Percentiles rank a stretch among this genome's conserved stretches.
Evolutionary conservation across 2,888 invertebrate species (phyloP).

Genomic region (Eupsilia transversa): DNA sequence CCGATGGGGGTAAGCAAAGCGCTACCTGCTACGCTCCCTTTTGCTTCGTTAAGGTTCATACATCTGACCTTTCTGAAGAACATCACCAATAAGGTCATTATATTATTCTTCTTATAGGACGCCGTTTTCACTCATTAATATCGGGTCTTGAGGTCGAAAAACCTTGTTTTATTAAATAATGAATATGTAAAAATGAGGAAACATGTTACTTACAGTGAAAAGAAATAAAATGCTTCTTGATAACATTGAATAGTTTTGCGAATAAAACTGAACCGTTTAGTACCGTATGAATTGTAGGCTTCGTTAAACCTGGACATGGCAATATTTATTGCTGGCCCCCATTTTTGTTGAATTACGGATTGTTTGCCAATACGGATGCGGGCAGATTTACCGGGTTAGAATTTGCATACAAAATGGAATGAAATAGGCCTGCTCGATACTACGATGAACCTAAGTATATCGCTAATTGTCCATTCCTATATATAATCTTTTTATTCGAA

Average conservation of each 20-base stretch:
- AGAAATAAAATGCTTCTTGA: neutral
- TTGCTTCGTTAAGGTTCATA: neutral
- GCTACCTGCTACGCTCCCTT: neutral
- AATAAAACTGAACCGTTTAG: conserved; percentile 11
- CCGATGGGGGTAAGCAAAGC: neutral
- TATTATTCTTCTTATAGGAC: neutral
- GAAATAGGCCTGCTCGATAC: too few relatives aligned
- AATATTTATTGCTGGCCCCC: conserved; percentile 2
- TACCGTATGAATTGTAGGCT: conserved; percentile 2
- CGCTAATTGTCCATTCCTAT: too few relatives aligned
- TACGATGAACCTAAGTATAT: too few relatives aligned
- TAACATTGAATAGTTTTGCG: neutral
- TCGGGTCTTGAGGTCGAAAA: neutral
- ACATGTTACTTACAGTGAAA: neutral
- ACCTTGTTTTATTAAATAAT: too few relatives aligned
- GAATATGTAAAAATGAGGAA: too few relatives aligned
- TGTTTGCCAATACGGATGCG: conserved; percentile 22
- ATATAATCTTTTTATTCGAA: conserved; percentile 6
- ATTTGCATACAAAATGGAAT: neutral
- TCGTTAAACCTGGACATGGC: neutral
- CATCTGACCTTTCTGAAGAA: too few relatives aligned
- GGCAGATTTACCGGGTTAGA: neutral
- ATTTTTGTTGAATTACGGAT: conserved; percentile 8
- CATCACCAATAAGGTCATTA: neutral
- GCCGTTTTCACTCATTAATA: neutral